Evolutionary conservation across 2,888 invertebrate species (phyloP), one percentile per base, ranked within the genome.

Genomic region (Synanthedon andrenaeformis): DNA sequence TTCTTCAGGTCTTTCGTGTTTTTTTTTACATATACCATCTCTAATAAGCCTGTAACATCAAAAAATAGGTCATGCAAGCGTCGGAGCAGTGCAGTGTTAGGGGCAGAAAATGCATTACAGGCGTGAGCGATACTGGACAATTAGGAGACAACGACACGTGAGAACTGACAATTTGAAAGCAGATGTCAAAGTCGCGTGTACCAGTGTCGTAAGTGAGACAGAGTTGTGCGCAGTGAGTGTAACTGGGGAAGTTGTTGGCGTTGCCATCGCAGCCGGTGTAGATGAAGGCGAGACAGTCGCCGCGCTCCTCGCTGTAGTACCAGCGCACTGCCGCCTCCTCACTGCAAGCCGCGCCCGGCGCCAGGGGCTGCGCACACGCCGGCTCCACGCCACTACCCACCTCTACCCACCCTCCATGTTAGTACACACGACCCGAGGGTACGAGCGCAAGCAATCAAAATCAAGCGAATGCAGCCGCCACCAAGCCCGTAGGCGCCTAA

Each of bases 201-300:
- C 55, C 56, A 28, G 55, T 50, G 49, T 49, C 49, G 11, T 14
- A n/a, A 35, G 35, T 35, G 45, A 45, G 61, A 74, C 86, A 85
- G 65, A 61, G 59, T 52, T 52, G 53, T 53, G 89, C 80, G 81
- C 95, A 96, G 68, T 91, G 89, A 66, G 91, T 90, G 81, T 90
- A 91, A 54, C 92, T 90, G 74, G 85, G 89, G 90, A 96, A 96
- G 88, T 93, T 93, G 89, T 97, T 97, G 70, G 89, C 90, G 82
- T 94, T 96, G 67, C 96, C 96, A 59, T 91, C 93, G 82, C 96
- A 97, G 82, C 97, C 96, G 61, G 91, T 90, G 88, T 93, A 97
- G 69, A 92, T 90, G 86, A 97, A 97, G 54, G 91, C 89, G 61
- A 91, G 80, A 81, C 97, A 97, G 68, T 91, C 91, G 62, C 89